Base-by-base conservation (phyloP, 2,888 invertebrate genomes). In the Dynastes grantii region DNA sequence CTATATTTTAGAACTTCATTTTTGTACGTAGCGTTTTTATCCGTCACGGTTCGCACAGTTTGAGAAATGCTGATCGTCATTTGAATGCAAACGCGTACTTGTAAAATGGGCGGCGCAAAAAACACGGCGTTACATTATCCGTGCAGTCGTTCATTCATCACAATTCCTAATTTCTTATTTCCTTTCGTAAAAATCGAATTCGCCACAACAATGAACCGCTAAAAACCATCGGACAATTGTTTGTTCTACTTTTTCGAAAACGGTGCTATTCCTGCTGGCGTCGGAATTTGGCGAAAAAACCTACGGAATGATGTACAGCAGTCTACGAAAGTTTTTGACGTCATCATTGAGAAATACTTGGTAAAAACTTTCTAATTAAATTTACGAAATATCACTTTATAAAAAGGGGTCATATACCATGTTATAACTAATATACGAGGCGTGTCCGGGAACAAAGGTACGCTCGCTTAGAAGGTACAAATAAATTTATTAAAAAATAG, bases 141-240 rank as follows among this genome's bases (percentile, higher is more conserved):
- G 27, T 63, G 32, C 63, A 32, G 11, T 63, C 29, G 32, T 63
- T 63, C 63, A 63, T 63, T 32, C 32, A 63, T 63, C n/a, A 11
- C 63, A n/a, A 63, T 61, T 88, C 89, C 89, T 88, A 88, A 89
- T 87, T 88, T 89, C 89, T 89, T 90, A 90, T 89, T 87, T 88
- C 89, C 89, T 89, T 90, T 90, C 88, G 90, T 90, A 89, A 89
- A 89, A 90, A 89, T 90, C 90, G 90, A 70, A 70, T 51, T 55
- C 63, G 63, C 63, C 55, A 55, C 70, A 55, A 32, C 70, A 63
- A 63, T 63, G 32, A 32, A 13, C 32, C 29, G 63, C 13, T 32
- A 63, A 63, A 63, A 63, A 32, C 63, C 11, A 63, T 29, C 63
- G 63, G 2, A 63, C 22, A 49, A 49, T 67, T 64, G 32, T 22